Evolutionary conservation across 2,888 invertebrate species (phyloP).

Genomic region (Drosophila ustulata): DNA sequence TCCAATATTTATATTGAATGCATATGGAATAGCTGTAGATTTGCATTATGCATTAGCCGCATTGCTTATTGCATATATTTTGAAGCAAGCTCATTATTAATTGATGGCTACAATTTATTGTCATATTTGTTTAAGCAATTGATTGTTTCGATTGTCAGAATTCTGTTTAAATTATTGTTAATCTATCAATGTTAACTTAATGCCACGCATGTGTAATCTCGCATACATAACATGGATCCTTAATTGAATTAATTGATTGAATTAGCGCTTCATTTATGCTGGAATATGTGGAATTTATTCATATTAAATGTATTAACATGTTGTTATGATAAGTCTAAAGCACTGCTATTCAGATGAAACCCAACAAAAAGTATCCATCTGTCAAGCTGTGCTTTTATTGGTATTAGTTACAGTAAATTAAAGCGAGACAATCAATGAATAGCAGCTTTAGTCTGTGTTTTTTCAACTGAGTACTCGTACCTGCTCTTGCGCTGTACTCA

Average conservation of each 20-base stretch:
- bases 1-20: neutral
- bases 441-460: neutral
- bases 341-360: too few species aligned
- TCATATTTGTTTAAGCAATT: neutral
- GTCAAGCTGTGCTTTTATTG: neutral
- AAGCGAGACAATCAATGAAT: neutral
- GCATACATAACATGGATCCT: too few species aligned
- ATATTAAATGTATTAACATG: neutral
- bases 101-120: neutral
- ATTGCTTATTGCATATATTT: slow-evolving; percentile 36
- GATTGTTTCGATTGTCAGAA: too few species aligned
- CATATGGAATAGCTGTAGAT: slow-evolving; percentile 4
- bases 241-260: neutral
- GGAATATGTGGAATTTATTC: neutral
- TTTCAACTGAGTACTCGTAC: slow-evolving; percentile 1
- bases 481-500: neutral
- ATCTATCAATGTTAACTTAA: neutral
- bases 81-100: slow-evolving; percentile 12
- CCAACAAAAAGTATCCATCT: too few species aligned
- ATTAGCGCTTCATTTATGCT: neutral
- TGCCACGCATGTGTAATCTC: neutral
- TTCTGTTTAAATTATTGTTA: neutral
- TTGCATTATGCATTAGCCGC: slow-evolving; percentile 15
- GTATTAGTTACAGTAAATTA: neutral
- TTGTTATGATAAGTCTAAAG: neutral